Percentiles rank a stretch among this genome's conserved stretches.
Conservation (phyloP, 2,113 vertebrate genomes). For the Epinephelus cyanopodus region DNA sequence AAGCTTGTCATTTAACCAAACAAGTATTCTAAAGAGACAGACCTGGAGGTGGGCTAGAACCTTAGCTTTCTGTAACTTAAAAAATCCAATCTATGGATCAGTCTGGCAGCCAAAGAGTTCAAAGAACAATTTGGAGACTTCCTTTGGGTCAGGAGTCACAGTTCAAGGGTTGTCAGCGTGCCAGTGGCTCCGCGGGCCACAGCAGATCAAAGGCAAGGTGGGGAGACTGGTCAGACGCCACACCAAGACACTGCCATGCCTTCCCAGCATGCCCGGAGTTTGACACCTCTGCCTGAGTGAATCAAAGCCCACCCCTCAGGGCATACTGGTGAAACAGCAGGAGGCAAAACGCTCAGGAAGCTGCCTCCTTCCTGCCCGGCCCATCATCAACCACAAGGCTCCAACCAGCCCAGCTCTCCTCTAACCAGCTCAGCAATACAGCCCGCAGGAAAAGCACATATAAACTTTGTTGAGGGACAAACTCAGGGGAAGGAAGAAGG, state of each 20-base stretch:
- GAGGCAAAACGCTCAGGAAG: conserved; percentile 84
- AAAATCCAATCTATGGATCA: conserved; percentile 17
- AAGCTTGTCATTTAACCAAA: neutral
- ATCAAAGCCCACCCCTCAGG: conserved; percentile 65
- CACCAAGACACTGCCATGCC: conserved; percentile 45
- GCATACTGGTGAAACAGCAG: conserved; percentile 69
- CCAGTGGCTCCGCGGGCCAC: conserved; percentile 54
- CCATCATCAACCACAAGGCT: conserved; percentile 50
- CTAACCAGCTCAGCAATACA: conserved; percentile 65
- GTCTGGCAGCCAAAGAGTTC: conserved; percentile 49
- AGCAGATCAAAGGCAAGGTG: conserved; percentile 77
- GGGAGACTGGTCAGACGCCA: conserved; percentile 60
- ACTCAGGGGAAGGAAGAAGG: neutral
- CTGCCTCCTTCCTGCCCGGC: conserved; percentile 84
- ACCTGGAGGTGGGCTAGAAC: too few species aligned
- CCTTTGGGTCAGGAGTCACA: conserved; percentile 65
- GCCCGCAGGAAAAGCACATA: conserved; percentile 61
- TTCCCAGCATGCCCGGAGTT: conserved; percentile 69
- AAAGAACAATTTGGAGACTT: conserved; percentile 65
- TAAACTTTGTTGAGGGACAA: neutral
- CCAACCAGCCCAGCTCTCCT: conserved; percentile 19
- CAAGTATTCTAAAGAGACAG: neutral
- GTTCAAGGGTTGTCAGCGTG: conserved; percentile 69
- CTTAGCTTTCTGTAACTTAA: too few species aligned
- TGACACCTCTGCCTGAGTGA: conserved; percentile 58